Conservation (phyloP, 2,797 vertebrate species). For the Sebastes iracundus region DNA sequence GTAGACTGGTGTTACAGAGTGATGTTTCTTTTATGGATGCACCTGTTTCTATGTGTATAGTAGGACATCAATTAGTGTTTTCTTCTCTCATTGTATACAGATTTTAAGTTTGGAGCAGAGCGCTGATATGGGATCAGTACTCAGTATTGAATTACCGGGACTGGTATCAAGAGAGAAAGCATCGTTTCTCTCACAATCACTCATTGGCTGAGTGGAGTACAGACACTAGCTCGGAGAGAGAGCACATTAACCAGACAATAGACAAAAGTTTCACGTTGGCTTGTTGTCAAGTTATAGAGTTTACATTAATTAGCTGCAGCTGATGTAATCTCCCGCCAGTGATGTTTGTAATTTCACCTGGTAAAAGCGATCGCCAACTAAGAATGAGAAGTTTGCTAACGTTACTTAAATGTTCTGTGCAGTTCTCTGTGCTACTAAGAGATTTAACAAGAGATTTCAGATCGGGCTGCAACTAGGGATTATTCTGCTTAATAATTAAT, state of each 20-base stretch:
- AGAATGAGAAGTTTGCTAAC: not conserved
- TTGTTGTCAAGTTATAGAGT: not conserved
- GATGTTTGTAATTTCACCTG: not conserved
- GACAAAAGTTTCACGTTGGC: not conserved
- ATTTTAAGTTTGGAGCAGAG: not conserved
- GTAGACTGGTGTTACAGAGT: not conserved
- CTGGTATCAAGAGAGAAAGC: not conserved
- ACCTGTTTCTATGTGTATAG: not conserved
- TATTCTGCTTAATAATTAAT: not conserved
- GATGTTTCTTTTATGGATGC: not conserved
- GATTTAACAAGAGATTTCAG: not conserved
- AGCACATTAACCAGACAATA: not conserved
- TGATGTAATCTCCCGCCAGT: not conserved
- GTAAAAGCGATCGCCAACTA: not conserved
- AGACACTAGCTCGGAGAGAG: not conserved
- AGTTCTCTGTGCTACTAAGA: not conserved
- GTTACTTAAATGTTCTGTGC: not conserved
- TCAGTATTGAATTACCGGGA: not conserved
- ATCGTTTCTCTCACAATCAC: not conserved
- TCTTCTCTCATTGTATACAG: not conserved
- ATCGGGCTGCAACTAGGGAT: not conserved
- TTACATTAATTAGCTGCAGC: not conserved
- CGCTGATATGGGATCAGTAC: not conserved
- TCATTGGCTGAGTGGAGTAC: not conserved
- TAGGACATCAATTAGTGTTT: not conserved